phyloP scores from a whole-genome alignment of 2,113 vertebrate genomes.

The Cottus gobio region DNA sequence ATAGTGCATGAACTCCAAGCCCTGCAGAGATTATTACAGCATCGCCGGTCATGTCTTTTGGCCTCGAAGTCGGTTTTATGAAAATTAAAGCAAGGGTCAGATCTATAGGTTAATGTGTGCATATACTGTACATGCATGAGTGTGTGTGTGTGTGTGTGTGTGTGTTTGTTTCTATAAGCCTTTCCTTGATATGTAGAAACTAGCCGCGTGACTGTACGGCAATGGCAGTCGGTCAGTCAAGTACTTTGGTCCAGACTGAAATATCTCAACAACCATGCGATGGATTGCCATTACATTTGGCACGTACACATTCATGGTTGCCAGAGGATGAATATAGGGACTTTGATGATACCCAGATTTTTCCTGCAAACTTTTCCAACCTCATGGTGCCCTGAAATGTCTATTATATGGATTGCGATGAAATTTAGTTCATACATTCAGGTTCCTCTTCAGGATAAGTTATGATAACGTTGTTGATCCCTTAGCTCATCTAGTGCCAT shows the following conservation, averaged over 20 bases:
- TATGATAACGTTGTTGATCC: background rate
- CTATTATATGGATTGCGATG: background rate
- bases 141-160: background rate
- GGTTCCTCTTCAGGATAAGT: background rate
- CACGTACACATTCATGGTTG: background rate
- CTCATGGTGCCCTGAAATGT: no score
- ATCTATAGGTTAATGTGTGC: background rate
- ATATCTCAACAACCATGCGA: background rate
- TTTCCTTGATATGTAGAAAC: background rate
- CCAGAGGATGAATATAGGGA: background rate
- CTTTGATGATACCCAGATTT: background rate
- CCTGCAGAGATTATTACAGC: slow-evolving; percentile 41
- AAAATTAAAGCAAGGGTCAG: slow-evolving; percentile 59
- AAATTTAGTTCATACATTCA: background rate
- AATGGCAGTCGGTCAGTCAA: background rate
- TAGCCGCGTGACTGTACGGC: background rate
- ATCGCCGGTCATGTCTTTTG: slow-evolving; percentile 45
- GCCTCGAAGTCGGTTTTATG: slow-evolving; percentile 52
- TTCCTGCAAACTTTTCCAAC: no score
- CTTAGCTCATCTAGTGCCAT: background rate
- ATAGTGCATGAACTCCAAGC: background rate
- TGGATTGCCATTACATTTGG: background rate
- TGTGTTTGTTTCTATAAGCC: slow-evolving; percentile 2
- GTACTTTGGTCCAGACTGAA: background rate
- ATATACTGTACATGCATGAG: background rate